A percentile compares a stretch with the other conserved stretches of the same genome.
Conservation (phyloP, 2,113 vertebrate species). For the Capreolus pygargus region DNA sequence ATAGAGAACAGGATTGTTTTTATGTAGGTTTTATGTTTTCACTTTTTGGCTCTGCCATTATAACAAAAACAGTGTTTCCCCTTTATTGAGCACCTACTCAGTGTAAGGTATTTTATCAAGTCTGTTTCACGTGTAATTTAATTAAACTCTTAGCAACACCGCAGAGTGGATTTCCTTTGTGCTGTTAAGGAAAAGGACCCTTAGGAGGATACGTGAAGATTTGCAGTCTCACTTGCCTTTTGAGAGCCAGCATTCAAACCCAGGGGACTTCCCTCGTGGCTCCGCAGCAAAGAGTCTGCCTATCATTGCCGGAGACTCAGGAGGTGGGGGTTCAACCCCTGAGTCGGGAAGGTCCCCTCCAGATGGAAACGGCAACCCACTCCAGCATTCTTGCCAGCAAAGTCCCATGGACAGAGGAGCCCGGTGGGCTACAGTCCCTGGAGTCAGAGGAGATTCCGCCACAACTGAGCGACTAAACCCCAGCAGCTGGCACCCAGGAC, state of each 20-base stretch:
- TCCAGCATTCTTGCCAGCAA: neutral
- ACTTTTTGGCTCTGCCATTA: neutral
- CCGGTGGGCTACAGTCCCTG: accelerated
- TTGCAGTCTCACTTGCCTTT: neutral
- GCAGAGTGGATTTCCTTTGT: neutral
- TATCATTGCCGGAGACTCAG: neutral
- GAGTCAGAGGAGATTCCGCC: neutral
- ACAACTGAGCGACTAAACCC: neutral
- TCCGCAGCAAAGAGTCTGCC: neutral
- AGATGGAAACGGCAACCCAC: neutral
- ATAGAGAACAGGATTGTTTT: neutral
- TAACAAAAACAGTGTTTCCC: neutral
- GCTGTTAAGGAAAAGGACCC: neutral
- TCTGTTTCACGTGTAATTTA: neutral
- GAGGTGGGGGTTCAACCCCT: neutral
- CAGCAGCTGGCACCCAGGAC: neutral
- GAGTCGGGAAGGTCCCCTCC: neutral
- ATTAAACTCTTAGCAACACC: neutral
- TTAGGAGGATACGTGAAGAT: neutral
- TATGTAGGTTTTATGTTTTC: neutral
- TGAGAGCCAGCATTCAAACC: neutral
- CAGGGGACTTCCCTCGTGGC: neutral
- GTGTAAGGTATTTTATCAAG: neutral
- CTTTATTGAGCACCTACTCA: neutral
- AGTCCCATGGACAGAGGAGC: neutral